Base-by-base conservation (phyloP, 2,888 invertebrate genomes). In the Eristalinus sepulchralis region DNA sequence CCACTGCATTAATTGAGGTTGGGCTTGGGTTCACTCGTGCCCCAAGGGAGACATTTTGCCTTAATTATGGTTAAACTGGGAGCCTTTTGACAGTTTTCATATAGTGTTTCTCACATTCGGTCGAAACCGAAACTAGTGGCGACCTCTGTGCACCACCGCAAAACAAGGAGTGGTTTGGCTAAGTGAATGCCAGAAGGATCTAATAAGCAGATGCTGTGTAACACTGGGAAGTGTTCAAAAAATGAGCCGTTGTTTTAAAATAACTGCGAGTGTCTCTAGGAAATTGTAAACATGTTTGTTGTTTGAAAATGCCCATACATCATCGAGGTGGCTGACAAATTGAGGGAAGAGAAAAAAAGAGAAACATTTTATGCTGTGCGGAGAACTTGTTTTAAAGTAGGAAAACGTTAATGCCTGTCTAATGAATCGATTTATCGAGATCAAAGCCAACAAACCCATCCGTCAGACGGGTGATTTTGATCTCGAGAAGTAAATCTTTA, bases 11-110 rank as follows among this genome's bases (percentile, higher is more conserved):
- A 83, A 86, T 83, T 79, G 86, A 79, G 83, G 86, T 83, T 86
- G 86, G 86, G 86, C 83, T 79, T 83, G 78, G 86, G 86, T 86
- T 86, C 86, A 86, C 79, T 79, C 83, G 75, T 86, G 86, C 86
- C 86, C 83, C 86, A 83, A 86, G 86, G 86, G 86, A 86, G 81
- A 86, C 82, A 84, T 88, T 86, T 88, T 83, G 89, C 87, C 82
- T 86, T 89, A 90, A 90, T 90, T 90, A 90, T 90, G 89, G 88
- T 90, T 90, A 90, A 90, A 90, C 90, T 90, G 90, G 90, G 88
- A 78, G 88, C 88, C 89, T 89, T 90, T 89, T 89, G 90, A 89
- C 89, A 89, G 88, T 88, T 84, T 86, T 83, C 86, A 83, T 77
- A 77, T 68, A 73, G 63, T 78, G 82, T 36, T 78, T 77, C 82